These are phyloP conservation scores for Carcinoscorpius rotundicauda DNA, from an alignment of 1,140 invertebrate genomes.

Conservation along the genomic window DNA sequence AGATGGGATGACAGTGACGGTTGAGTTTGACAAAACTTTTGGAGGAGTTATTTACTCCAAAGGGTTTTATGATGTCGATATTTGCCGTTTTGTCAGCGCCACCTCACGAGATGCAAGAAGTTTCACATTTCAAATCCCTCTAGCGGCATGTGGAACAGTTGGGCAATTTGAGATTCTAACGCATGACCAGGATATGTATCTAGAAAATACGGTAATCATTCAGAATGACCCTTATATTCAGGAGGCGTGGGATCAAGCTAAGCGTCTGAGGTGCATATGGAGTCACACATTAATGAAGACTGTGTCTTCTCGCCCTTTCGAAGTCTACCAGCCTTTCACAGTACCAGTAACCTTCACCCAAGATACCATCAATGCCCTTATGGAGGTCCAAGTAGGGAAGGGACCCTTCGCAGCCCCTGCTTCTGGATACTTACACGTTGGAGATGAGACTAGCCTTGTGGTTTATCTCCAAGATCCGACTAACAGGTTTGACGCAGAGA, in stretches of 20 bases:
- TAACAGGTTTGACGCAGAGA: too few species aligned
- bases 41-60: slow-evolving; percentile 94
- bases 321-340: slow-evolving; percentile 36
- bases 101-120: slow-evolving; percentile 40
- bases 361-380: too few species aligned
- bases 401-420: too few species aligned
- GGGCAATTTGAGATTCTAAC: slow-evolving; percentile 63
- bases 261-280: slow-evolving; percentile 82
- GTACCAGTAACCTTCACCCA: too few species aligned
- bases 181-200: slow-evolving; percentile 66
- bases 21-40: slow-evolving; percentile 87
- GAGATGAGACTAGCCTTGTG: too few species aligned
- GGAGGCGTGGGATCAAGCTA: slow-evolving; percentile 60
- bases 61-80: slow-evolving; percentile 68
- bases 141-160: slow-evolving; percentile 42
- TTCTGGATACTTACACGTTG: too few species aligned
- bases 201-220: slow-evolving; percentile 89
- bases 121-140: slow-evolving; percentile 81
- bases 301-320: slow-evolving; percentile 80
- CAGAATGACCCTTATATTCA: slow-evolving; percentile 91
- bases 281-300: slow-evolving; percentile 91
- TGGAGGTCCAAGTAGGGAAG: too few species aligned
- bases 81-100: slow-evolving; percentile 80
- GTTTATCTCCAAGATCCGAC: too few species aligned
- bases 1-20: slow-evolving; percentile 53